Evolutionary conservation across 2,888 invertebrate species (phyloP).

Genomic region (Ligdia adustata): DNA sequence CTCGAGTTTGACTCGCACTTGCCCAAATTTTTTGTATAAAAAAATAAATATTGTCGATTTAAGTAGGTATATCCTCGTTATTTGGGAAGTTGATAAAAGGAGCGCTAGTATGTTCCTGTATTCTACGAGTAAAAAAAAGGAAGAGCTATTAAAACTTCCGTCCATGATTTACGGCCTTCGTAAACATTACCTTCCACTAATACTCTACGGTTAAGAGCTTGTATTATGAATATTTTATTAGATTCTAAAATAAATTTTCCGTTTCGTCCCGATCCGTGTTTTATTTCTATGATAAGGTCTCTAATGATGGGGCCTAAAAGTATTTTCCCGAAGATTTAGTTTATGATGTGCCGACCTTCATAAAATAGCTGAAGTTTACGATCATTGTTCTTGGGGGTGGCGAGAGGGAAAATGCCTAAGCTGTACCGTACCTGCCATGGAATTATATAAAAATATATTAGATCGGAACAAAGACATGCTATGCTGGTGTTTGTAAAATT

Average conservation of each 20-base stretch:
- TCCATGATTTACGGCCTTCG: slow-evolving; percentile 10
- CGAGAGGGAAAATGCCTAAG: slow-evolving; percentile 28
- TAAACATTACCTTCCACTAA: slow-evolving; percentile 28
- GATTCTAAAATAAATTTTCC: slow-evolving; percentile 31
- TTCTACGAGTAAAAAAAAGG: too few species aligned
- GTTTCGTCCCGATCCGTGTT: slow-evolving; percentile 32
- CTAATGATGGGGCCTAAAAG: slow-evolving; percentile 38
- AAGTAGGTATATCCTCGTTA: too few species aligned
- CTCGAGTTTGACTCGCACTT: too few species aligned
- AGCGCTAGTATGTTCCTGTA: too few species aligned
- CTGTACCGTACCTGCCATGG: slow-evolving; percentile 1
- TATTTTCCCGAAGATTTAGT: slow-evolving; percentile 39
- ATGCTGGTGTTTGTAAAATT: too few species aligned
- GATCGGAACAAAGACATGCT: too few species aligned
- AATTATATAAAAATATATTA: neutral
- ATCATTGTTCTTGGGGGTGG: slow-evolving; percentile 29
- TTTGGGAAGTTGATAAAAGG: too few species aligned
- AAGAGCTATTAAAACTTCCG: slow-evolving; percentile 1
- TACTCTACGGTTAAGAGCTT: slow-evolving; percentile 23
- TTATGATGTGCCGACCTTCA: slow-evolving; percentile 38
- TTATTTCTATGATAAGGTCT: slow-evolving; percentile 35
- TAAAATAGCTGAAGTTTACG: slow-evolving; percentile 38
- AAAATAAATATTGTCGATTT: too few species aligned
- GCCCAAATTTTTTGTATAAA: too few species aligned
- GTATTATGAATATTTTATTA: slow-evolving; percentile 34